A percentile compares a stretch with the other conserved stretches of the same genome.
Conservation (phyloP, 2,797 vertebrate genomes). For the Ctenochaetus hawaiiensis region DNA sequence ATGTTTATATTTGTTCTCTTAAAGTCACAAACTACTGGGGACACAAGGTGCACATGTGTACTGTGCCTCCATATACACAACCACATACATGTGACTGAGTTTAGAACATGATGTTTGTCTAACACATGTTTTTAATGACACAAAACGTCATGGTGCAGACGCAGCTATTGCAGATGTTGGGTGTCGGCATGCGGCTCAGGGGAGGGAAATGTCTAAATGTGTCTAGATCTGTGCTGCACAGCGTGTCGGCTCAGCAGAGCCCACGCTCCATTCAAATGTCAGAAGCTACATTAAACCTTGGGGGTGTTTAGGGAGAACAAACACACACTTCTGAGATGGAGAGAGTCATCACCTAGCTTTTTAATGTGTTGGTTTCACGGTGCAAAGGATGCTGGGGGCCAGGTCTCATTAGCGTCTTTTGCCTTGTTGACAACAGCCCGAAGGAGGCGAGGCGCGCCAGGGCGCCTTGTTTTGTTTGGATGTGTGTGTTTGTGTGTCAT, state of each 20-base stretch:
- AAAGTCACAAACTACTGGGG: background rate
- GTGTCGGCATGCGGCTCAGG: constrained; percentile 14
- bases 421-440: constrained; percentile 56
- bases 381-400: constrained; percentile 71
- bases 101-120: background rate
- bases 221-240: constrained; percentile 42
- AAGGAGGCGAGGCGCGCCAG: constrained; percentile 13
- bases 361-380: constrained; percentile 59
- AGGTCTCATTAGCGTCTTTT: constrained; percentile 63
- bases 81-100: background rate
- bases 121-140: background rate
- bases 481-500: constrained; percentile 15
- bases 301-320: constrained; percentile 57
- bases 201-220: constrained; percentile 33
- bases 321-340: constrained; percentile 35
- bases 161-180: constrained; percentile 1
- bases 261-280: constrained; percentile 57
- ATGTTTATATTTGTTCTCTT: background rate
- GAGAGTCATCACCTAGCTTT: constrained; percentile 48
- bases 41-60: background rate
- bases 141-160: background rate
- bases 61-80: background rate
- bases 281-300: constrained; percentile 56
- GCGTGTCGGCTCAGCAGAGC: constrained; percentile 26
- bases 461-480: constrained; percentile 24